Evolutionary conservation across 1,140 invertebrate genomes (phyloP), one percentile per base, ranked within the genome.

Genomic region (Macrosteles quadrilineatus): DNA sequence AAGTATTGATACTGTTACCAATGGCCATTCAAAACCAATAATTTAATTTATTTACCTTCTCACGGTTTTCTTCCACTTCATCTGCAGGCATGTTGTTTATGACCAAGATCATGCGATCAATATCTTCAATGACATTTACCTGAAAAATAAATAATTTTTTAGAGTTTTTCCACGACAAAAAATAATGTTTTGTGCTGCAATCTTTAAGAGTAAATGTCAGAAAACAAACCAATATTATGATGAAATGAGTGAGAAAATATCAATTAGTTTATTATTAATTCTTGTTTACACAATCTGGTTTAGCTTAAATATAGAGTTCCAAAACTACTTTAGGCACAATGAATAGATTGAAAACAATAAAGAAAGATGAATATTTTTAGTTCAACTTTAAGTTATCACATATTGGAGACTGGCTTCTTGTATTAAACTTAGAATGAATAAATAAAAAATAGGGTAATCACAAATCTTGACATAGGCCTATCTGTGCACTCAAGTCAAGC

Each of bases 21-120:
- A n/a, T n/a, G n/a, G n/a, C n/a, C n/a, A n/a, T n/a, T n/a, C n/a
- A n/a, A n/a, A n/a, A n/a, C n/a, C n/a, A n/a, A n/a, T n/a, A n/a
- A n/a, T n/a, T n/a, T n/a, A n/a, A n/a, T n/a, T 86, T 86, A 0
- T 36, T 36, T 36, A 36, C 32, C 32, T 84, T 82, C 0, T 89
- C 84, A 50, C 88, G 86, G 17, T 82, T 86, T 11, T 88, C 86
- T 29, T 88, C 86, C 29, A 95, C 83, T 0, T 84, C 80, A 69
- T 92, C 91, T 0, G 91, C 86, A 19, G 88, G 84, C 0, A 88
- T 86, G 63, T 92, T 88, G 0, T 88, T 85, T 31, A 96, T 87
- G 19, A 90, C 90, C 4, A 96, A 77, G 0, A 95, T 85, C 77
- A 96, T 79, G n/a, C 93, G 85, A 77, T 95, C 87, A 14, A 83